Base-by-base conservation (phyloP, 2,888 invertebrate genomes). In the Cephus pulcher region DNA sequence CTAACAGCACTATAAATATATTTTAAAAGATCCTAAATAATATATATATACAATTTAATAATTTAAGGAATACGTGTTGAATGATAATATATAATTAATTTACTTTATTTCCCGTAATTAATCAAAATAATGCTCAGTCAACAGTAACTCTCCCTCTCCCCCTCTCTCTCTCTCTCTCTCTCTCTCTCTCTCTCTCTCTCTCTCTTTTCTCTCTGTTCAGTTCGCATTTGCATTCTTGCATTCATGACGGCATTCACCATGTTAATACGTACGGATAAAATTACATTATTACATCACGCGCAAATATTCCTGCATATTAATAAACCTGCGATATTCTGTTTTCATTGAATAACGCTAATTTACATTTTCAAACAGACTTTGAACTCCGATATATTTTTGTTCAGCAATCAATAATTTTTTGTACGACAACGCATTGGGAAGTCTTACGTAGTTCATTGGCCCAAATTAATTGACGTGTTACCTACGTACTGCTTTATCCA, bases 231-330 rank as follows among this genome's bases (percentile, higher is more conserved):
- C 56, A 56, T 56, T 56, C 56, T 56, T 56, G 15, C 23, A 56
- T 56, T 56, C 9, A 23, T 23, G 56, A 23, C 23, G 56, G 1
- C 56, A 56, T 56, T 56, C 56, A 23, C 23, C 56, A 9, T 56
- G 56, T 56, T 56, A 74, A 74, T 35, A 12, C n/a, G 15, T 34
- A 30, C 30, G 74, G 35, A 35, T 74, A 74, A 74, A 74, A 74
- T 74, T 74, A 74, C 74, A 23, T 23, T 30, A 37, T 74, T 74
- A 74, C 74, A 23, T 74, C 74, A 74, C 74, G n/a, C 23, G 56
- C 15, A 15, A 9, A 34, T 35, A 74, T 34, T 35, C n/a, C 35
- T 37, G 23, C 74, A 34, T n/a, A n/a, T 34, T 4, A 30, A 32
- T 71, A 34, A 12, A 12, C 6, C 71, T 3, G 71, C 33, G 23